phyloP scores from a whole-genome alignment of 2,113 vertebrate genomes.

The Spilogale gracilis region DNA sequence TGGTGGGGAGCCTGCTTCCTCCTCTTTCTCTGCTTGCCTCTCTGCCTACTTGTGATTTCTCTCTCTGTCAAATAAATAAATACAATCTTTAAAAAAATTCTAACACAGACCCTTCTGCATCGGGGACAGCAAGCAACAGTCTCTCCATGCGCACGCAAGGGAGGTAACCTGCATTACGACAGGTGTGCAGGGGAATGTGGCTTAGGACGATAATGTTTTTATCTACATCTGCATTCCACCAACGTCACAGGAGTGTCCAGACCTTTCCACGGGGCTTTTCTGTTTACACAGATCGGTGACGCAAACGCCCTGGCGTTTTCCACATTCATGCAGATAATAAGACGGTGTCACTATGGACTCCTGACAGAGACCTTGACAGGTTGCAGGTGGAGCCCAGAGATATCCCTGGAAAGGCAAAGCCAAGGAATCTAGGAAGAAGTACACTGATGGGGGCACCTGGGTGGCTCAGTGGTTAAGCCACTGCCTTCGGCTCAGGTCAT shows the following conservation, averaged over 20 bases:
- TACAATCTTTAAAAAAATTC: neutral
- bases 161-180: neutral
- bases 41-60: too few relatives aligned
- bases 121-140: neutral
- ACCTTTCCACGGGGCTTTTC: neutral
- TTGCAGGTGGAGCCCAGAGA: neutral
- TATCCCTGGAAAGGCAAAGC: neutral
- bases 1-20: too few relatives aligned
- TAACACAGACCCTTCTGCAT: neutral
- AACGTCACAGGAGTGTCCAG: neutral
- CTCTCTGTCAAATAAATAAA: too few relatives aligned
- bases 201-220: neutral
- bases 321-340: slow-evolving; percentile 13
- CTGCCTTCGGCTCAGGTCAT: too few relatives aligned
- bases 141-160: neutral
- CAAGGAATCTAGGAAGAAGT: neutral
- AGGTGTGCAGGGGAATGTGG: neutral
- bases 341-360: neutral
- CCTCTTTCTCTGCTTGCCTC: too few relatives aligned
- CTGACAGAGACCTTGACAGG: neutral
- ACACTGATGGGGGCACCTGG: neutral
- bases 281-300: neutral
- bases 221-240: neutral
- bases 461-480: too few relatives aligned
- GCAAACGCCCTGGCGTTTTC: neutral